A percentile compares a stretch with the other conserved stretches of the same genome.
These are phyloP conservation scores for Triops longicaudatus DNA, from an alignment of 1,140 invertebrate species.

Conservation along the genomic window DNA sequence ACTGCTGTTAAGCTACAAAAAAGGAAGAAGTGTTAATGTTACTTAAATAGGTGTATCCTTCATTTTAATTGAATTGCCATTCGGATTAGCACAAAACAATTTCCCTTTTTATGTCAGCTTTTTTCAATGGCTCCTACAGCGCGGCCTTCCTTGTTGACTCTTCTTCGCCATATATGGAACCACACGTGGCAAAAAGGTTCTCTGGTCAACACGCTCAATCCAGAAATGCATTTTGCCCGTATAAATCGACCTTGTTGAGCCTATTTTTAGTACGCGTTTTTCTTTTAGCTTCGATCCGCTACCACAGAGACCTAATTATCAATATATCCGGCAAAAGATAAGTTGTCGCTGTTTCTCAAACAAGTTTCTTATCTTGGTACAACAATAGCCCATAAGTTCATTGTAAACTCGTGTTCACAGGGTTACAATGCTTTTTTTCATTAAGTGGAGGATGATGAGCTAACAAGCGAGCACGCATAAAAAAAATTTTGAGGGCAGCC, in stretches of 20 bases:
- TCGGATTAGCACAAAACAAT: not conserved
- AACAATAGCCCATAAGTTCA: slow-evolving; percentile 2
- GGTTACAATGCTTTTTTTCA: not conserved
- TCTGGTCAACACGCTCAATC: not conserved
- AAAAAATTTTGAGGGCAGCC: not conserved
- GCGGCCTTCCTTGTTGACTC: not conserved
- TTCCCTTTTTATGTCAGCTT: not conserved
- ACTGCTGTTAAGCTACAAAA: not conserved
- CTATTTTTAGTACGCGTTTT: not conserved
- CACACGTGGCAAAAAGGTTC: not conserved
- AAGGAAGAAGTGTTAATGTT: not conserved
- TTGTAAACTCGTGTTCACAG: not conserved
- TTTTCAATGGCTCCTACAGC: not conserved
- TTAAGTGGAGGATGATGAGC: not conserved
- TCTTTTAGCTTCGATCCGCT: not conserved
- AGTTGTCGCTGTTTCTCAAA: slow-evolving; percentile 2
- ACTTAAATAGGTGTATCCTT: not conserved
- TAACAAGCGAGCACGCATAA: not conserved
- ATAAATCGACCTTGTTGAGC: not conserved
- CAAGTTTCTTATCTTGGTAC: not conserved
- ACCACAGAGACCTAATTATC: not conserved
- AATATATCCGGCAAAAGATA: not conserved
- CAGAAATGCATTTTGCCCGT: not conserved
- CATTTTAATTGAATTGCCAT: not conserved
- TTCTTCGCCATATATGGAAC: not conserved